Percentiles rank a stretch among this genome's conserved stretches.
Conservation (phyloP, 2,113 vertebrate species). For the Sebastes fasciatus region DNA sequence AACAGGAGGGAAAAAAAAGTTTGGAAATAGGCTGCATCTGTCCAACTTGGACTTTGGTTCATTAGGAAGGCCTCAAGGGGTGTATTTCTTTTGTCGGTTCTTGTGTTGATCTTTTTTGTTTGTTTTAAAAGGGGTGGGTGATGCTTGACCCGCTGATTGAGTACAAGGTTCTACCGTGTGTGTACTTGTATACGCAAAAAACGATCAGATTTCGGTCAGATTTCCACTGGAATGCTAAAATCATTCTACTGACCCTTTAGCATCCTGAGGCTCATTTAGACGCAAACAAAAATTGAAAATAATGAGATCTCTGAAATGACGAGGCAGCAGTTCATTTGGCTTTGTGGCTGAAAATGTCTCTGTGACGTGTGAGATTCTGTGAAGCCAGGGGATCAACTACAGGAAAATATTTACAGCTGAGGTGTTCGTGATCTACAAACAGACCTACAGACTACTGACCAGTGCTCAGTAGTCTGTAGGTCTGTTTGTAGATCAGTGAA, state of each 20-base stretch:
- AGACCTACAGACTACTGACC: no score
- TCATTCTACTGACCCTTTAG: neutral
- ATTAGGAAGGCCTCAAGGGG: constrained; percentile 63
- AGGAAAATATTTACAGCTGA: neutral
- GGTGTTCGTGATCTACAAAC: neutral
- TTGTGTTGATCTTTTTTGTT: constrained; percentile 40
- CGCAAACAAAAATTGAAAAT: neutral
- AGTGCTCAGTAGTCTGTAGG: no score
- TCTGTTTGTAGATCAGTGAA: no score
- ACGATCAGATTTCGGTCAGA: neutral
- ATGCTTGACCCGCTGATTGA: constrained; percentile 36
- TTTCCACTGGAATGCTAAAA: neutral
- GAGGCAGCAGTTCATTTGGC: constrained; percentile 7
- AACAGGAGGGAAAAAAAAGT: constrained; percentile 46
- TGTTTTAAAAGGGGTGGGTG: neutral
- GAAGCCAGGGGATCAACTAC: neutral
- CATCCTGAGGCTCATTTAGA: neutral
- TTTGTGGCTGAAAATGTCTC: neutral
- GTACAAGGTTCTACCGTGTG: neutral
- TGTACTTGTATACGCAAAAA: constrained; percentile 3
- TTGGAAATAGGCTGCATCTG: constrained; percentile 62
- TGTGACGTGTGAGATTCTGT: neutral
- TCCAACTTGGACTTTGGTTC: constrained; percentile 74
- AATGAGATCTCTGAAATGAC: neutral
- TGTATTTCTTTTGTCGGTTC: constrained; percentile 31